Evolutionary conservation across 2,888 invertebrate species (phyloP), one percentile per base, ranked within the genome.

Genomic region (Apotomis capreana): DNA sequence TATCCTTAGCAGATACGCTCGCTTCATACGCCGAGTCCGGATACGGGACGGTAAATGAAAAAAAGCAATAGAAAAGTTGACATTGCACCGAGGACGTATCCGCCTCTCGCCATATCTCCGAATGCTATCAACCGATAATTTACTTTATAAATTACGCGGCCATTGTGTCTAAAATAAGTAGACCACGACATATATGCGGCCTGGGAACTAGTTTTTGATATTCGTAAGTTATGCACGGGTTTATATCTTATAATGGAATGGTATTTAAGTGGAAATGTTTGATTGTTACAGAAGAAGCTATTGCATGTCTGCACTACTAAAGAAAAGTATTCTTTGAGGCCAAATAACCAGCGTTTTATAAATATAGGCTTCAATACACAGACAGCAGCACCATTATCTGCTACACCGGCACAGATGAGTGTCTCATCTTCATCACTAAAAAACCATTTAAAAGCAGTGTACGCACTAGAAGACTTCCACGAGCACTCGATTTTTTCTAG

Each of bases 51-150:
- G n/a, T n/a, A n/a, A n/a, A n/a, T n/a, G n/a, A n/a, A n/a, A n/a
- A n/a, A n/a, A n/a, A n/a, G n/a, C n/a, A n/a, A n/a, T n/a, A n/a
- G n/a, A n/a, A n/a, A n/a, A n/a, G n/a, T n/a, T n/a, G n/a, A n/a
- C n/a, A n/a, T n/a, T n/a, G n/a, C n/a, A n/a, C n/a, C n/a, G n/a
- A n/a, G 3, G 61, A 62, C 6, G 49, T 49, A 49, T 62, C 49
- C 61, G 12, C 49, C 49, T 10, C 6, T 62, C 36, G 61, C 61
- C 61, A 62, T 12, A 3, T 36, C 57, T 57, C 57, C 12, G 26
- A 6, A 12, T 2, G 15, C n/a, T 5, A 5, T 3, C 61, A 36
- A 46, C 12, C n/a, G 26, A 12, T 12, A 49, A 26, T 61, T 12
- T 26, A 61, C 26, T 61, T 46, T 61, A 49, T 51, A 36, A 44